These are phyloP conservation scores for Berghia stephanieae DNA, from an alignment of 1,140 invertebrate species.

Conservation along the genomic window DNA sequence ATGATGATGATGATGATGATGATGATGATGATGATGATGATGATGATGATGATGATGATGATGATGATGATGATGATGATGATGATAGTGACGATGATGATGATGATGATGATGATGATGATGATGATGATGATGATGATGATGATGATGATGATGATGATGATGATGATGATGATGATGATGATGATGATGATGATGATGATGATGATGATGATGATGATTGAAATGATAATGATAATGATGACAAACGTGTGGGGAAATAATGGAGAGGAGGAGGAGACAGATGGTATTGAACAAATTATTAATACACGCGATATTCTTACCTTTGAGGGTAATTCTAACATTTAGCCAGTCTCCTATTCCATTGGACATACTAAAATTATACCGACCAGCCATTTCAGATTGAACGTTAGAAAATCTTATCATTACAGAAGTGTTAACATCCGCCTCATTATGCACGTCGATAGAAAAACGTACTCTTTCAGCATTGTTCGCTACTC, in stretches of 20 bases:
- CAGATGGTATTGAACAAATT: neutral
- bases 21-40: conserved; percentile 10
- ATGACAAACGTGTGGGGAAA: conserved; percentile 13
- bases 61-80: conserved; percentile 23
- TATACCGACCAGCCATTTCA: too few species aligned
- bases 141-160: conserved; percentile 29
- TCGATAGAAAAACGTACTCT: too few species aligned
- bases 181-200: conserved; percentile 25
- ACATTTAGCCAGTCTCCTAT: too few species aligned
- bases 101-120: conserved; percentile 24
- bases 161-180: conserved; percentile 28
- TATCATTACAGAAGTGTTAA: too few species aligned
- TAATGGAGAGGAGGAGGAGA: conserved; percentile 1
- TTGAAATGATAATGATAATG: conserved; percentile 19
- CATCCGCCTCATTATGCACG: too few species aligned
- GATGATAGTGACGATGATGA: neutral
- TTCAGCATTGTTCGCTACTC: too few species aligned
- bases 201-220: conserved; percentile 28
- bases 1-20: conserved; percentile 18
- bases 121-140: conserved; percentile 27
- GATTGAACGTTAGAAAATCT: too few species aligned
- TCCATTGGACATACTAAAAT: too few species aligned
- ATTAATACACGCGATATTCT: neutral
- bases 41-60: conserved; percentile 21
- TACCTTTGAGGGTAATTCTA: neutral